Conservation (phyloP, 1,140 invertebrate species). For the Cephus cinctus region DNA sequence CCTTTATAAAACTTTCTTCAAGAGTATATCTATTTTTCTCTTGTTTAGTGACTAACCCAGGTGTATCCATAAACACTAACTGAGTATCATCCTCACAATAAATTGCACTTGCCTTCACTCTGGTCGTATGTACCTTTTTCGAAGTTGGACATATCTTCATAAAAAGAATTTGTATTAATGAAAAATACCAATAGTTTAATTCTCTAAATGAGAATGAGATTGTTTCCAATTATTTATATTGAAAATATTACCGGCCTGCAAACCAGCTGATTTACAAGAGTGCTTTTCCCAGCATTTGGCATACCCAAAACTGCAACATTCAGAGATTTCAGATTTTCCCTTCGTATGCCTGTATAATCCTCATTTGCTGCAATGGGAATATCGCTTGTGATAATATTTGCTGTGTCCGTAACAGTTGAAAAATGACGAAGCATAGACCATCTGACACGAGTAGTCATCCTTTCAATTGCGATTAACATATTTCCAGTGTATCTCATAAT, state of each 20-base stretch:
- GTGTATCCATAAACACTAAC: slow-evolving; percentile 86
- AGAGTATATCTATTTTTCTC: slow-evolving; percentile 71
- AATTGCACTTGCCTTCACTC: slow-evolving; percentile 69
- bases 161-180: slow-evolving; percentile 12
- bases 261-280: slow-evolving; percentile 83
- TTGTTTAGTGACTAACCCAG: slow-evolving; percentile 69
- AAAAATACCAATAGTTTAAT: not conserved
- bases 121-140: slow-evolving; percentile 88
- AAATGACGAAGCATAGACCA: too few relatives aligned
- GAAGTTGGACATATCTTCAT: slow-evolving; percentile 82
- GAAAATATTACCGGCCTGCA: slow-evolving; percentile 67
- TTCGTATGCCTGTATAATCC: not conserved
- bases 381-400: too few relatives aligned
- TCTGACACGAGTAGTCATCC: too few relatives aligned
- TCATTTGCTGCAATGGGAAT: not conserved
- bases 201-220: slow-evolving; percentile 6
- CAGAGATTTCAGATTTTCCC: slow-evolving; percentile 56
- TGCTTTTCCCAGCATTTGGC: slow-evolving; percentile 94
- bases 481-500: too few relatives aligned
- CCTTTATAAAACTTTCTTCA: slow-evolving; percentile 64
- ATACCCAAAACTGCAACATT: slow-evolving; percentile 86
- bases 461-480: too few relatives aligned
- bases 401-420: too few relatives aligned
- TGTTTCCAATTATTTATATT: slow-evolving; percentile 2
- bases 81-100: slow-evolving; percentile 74